A percentile compares a stretch with the other conserved stretches of the same genome.
phyloP scores from a whole-genome alignment of 1,140 invertebrate species.

The Akabosia matsudoensis region DNA sequence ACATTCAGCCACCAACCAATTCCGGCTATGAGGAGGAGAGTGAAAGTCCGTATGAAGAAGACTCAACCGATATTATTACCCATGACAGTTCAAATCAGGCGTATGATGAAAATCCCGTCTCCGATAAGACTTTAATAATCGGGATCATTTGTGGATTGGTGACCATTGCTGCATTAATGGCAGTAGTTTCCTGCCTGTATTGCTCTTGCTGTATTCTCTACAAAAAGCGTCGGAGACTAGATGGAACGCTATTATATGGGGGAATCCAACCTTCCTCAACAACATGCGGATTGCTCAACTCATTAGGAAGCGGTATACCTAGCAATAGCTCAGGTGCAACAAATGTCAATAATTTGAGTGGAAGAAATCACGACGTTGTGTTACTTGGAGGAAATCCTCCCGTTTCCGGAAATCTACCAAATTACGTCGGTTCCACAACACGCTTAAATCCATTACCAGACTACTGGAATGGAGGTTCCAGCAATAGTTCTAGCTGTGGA shows the following conservation, averaged over 20 bases:
- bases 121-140: conserved; percentile 41
- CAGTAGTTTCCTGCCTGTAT: conserved; percentile 49
- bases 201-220: conserved; percentile 51
- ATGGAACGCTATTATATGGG: not conserved
- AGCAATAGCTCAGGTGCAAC: no score
- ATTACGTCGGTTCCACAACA: not conserved
- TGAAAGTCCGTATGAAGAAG: no score
- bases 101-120: no score
- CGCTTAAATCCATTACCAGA: not conserved
- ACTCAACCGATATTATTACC: no score
- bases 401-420: not conserved
- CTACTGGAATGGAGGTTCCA: not conserved
- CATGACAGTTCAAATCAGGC: no score
- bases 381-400: not conserved
- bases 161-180: conserved; percentile 48
- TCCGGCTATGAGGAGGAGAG: not conserved
- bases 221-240: conserved; percentile 46
- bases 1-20: not conserved
- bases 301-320: not conserved
- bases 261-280: not conserved
- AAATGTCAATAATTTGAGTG: not conserved
- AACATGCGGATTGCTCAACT: conserved; percentile 1
- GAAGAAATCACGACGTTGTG: not conserved
- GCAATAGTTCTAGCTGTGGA: not conserved
- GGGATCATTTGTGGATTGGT: conserved; percentile 50